Percentiles rank a stretch among this genome's conserved stretches.
Conservation (phyloP, 2,888 invertebrate genomes). For the Dicranocentrus wangi region DNA sequence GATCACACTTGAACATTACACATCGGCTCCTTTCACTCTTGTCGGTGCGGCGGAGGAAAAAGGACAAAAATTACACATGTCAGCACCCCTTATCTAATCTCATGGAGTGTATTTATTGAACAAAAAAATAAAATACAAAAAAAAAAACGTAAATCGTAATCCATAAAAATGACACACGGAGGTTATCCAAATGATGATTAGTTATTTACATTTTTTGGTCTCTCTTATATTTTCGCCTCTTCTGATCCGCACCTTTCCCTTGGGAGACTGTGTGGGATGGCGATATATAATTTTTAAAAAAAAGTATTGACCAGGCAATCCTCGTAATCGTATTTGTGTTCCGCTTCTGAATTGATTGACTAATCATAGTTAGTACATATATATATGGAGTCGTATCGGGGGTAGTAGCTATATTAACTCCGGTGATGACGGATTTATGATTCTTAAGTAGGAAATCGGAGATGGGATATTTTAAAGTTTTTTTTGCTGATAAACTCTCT, state of each 20-base stretch:
- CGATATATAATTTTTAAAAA: no score
- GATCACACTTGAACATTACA: conserved; percentile 49
- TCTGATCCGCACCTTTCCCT: no score
- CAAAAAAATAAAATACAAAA: conserved; percentile 13
- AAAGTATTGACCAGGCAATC: not conserved
- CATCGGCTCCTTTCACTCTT: conserved; percentile 56
- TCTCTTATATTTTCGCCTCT: no score
- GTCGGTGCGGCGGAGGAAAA: no score
- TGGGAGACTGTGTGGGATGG: no score
- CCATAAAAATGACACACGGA: not conserved
- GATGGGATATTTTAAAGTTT: conserved; percentile 1
- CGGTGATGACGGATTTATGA: conserved; percentile 19
- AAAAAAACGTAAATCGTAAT: no score
- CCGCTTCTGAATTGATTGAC: not conserved
- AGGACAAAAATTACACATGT: conserved; percentile 45
- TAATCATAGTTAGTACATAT: not conserved
- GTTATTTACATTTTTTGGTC: no score
- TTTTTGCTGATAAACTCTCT: no score
- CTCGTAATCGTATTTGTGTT: no score
- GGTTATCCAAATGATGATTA: no score
- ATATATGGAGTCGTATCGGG: not conserved
- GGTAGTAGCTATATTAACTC: not conserved
- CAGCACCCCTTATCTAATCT: conserved; percentile 57
- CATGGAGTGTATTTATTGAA: conserved; percentile 20
- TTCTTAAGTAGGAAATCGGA: not conserved